Evolutionary conservation across 2,888 invertebrate species (phyloP).

Genomic region (Sylvicola cinctus): DNA sequence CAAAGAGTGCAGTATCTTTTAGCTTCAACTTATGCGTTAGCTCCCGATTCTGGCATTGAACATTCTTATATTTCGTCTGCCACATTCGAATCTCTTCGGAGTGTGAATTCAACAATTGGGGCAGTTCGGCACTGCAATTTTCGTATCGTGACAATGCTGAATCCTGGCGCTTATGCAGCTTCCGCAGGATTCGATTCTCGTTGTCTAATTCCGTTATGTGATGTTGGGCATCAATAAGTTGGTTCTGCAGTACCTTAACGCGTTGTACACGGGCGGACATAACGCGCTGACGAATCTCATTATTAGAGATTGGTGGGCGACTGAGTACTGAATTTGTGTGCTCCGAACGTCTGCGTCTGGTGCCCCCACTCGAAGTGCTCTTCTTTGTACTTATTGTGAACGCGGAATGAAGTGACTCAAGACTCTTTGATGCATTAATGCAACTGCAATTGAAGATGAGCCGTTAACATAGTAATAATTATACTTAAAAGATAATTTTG

Average conservation of each 20-base stretch:
- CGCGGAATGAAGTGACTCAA: slow-evolving; percentile 15
- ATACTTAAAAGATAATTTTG: no score
- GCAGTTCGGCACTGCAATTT: slow-evolving; percentile 56
- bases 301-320: slow-evolving; percentile 9
- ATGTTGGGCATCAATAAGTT: slow-evolving; percentile 56
- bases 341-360: slow-evolving; percentile 13
- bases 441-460: no score
- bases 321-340: slow-evolving; percentile 4
- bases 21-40: slow-evolving; percentile 41
- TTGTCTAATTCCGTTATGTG: slow-evolving; percentile 50
- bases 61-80: slow-evolving; percentile 43
- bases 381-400: slow-evolving; percentile 17
- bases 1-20: slow-evolving; percentile 42
- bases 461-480: no score
- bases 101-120: slow-evolving; percentile 52
- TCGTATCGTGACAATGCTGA: slow-evolving; percentile 56
- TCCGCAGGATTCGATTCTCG: slow-evolving; percentile 55
- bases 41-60: slow-evolving; percentile 41
- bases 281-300: slow-evolving; percentile 37
- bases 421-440: slow-evolving; percentile 23
- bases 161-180: slow-evolving; percentile 60
- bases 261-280: slow-evolving; percentile 56
- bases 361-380: slow-evolving; percentile 6
- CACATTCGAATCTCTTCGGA: slow-evolving; percentile 56
- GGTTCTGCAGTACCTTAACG: slow-evolving; percentile 58